Conservation (phyloP, 2,113 vertebrate genomes). For the Otocyon megalotis region DNA sequence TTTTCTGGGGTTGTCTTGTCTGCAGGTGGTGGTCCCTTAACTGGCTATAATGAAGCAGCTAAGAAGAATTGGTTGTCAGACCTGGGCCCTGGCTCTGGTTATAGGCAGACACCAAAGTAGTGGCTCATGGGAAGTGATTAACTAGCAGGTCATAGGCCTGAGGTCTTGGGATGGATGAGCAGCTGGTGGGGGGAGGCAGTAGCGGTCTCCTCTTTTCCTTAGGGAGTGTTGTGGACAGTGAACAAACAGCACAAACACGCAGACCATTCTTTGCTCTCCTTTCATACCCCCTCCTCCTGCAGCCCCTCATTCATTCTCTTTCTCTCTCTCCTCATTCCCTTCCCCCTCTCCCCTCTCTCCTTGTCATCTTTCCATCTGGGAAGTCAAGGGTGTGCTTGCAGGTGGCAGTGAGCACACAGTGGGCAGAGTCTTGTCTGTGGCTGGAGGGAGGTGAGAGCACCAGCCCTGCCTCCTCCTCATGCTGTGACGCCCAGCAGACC, state of each 20-base stretch:
- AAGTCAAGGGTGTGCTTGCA: background rate
- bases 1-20: conserved; percentile 51
- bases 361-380: background rate
- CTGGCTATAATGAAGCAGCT: background rate
- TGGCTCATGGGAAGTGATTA: background rate
- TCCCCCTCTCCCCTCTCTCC: accelerated
- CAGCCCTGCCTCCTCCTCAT: background rate
- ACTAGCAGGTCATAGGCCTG: background rate
- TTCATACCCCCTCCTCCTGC: background rate
- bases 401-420: background rate
- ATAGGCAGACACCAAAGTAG: background rate
- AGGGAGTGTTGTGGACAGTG: conserved; percentile 66
- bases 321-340: background rate
- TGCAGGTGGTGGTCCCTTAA: conserved; percentile 55
- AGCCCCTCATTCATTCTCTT: background rate
- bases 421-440: background rate
- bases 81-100: background rate
- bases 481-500: background rate
- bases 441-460: background rate
- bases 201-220: background rate
- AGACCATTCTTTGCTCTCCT: background rate
- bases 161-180: background rate
- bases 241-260: background rate
- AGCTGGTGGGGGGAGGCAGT: background rate
- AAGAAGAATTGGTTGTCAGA: background rate